phyloP scores from a whole-genome alignment of 1,140 invertebrate genomes.

The Sminthurides bifidus region DNA sequence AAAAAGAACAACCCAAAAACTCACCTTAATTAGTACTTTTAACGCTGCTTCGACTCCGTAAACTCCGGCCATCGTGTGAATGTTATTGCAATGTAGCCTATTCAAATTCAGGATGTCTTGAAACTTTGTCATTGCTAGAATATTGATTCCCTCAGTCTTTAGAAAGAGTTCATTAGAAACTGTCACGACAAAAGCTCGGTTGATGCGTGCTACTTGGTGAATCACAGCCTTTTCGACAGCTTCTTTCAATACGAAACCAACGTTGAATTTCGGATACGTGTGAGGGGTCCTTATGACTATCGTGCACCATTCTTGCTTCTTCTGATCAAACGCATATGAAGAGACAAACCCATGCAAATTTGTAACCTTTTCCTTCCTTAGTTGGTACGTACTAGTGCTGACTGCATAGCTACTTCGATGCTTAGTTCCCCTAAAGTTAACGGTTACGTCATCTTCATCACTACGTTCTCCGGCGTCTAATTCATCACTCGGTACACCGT shows the following conservation, averaged over 20 bases:
- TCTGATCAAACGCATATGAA: slow-evolving; percentile 63
- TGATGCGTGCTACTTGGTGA: slow-evolving; percentile 67
- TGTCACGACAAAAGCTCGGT: slow-evolving; percentile 53
- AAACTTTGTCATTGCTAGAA: slow-evolving; percentile 66
- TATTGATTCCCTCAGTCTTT: slow-evolving; percentile 91
- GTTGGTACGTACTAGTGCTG: too few relatives aligned
- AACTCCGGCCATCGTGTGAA: slow-evolving; percentile 72
- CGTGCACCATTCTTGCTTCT: slow-evolving; percentile 58
- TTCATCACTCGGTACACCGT: slow-evolving; percentile 35
- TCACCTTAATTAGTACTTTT: slow-evolving; percentile 61
- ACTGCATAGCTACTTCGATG: too few relatives aligned
- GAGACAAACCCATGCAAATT: too few relatives aligned
- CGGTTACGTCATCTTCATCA: slow-evolving; percentile 6
- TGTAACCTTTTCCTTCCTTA: too few relatives aligned
- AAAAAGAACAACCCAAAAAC: too few relatives aligned
- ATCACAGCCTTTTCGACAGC: slow-evolving; percentile 62
- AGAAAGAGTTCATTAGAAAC: slow-evolving; percentile 46
- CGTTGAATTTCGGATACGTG: slow-evolving; percentile 46
- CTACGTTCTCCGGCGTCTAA: slow-evolving; percentile 23
- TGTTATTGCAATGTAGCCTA: slow-evolving; percentile 83
- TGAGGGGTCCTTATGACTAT: slow-evolving; percentile 49
- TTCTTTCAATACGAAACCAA: slow-evolving; percentile 62
- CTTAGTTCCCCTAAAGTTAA: too few relatives aligned
- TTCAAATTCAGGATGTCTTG: slow-evolving; percentile 70
- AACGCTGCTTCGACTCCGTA: slow-evolving; percentile 95